phyloP scores from a whole-genome alignment of 2,113 vertebrate genomes.

The Brienomyrus brachyistius region DNA sequence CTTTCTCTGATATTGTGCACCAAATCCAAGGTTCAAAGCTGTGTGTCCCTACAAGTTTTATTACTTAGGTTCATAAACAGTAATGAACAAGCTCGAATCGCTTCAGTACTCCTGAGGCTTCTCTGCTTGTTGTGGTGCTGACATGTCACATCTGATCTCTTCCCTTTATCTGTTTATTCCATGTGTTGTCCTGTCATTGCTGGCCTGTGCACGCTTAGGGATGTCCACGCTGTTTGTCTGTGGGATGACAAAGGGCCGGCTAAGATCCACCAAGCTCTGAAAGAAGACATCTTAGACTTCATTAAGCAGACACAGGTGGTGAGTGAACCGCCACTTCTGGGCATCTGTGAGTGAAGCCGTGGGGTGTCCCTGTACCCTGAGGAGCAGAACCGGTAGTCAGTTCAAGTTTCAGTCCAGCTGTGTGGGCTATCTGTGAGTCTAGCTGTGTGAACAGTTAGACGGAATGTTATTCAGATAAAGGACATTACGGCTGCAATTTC shows the following conservation, averaged over 20 bases:
- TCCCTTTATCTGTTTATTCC: not conserved
- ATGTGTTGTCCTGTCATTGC: not conserved
- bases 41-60: not conserved
- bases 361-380: not conserved
- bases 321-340: conserved; percentile 46
- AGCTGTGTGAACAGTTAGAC: too few relatives aligned
- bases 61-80: not conserved
- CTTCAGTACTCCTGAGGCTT: not conserved
- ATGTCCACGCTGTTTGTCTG: conserved; percentile 94
- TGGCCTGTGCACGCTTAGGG: conserved; percentile 59
- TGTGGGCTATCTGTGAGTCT: not conserved
- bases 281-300: conserved; percentile 98
- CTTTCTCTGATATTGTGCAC: not conserved
- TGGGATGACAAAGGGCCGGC: conserved; percentile 99
- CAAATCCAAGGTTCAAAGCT: not conserved
- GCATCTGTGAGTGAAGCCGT: not conserved
- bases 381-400: not conserved
- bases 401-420: not conserved
- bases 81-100: not conserved
- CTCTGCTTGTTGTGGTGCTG: not conserved
- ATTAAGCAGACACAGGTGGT: conserved; percentile 99
- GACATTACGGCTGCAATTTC: not conserved
- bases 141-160: not conserved
- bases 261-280: conserved; percentile 97
- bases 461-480: not conserved